These are phyloP conservation scores for Hoplodrina blanda DNA, from an alignment of 2,888 invertebrate species.

Conservation along the genomic window DNA sequence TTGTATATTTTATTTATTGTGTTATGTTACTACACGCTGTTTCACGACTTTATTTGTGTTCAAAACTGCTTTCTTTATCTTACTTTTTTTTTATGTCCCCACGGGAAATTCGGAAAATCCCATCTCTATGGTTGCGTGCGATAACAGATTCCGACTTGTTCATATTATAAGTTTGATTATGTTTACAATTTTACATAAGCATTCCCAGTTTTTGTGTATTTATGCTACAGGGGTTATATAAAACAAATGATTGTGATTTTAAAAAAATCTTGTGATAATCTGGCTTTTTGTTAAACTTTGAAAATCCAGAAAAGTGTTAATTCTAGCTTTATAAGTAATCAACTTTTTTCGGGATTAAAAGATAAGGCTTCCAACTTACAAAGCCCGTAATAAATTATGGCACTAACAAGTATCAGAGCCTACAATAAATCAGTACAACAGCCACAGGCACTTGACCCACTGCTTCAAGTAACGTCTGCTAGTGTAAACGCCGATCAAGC, in stretches of 20 bases:
- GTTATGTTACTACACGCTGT: conserved; percentile 11
- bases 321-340: conserved; percentile 15
- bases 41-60: conserved; percentile 26
- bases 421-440: conserved; percentile 34
- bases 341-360: conserved; percentile 14
- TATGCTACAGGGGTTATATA: neutral
- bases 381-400: conserved; percentile 15
- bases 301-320: conserved; percentile 1
- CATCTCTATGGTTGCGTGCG: conserved; percentile 27
- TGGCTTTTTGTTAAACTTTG: neutral
- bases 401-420: neutral
- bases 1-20: conserved; percentile 47
- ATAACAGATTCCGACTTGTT: conserved; percentile 37
- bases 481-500: conserved; percentile 69
- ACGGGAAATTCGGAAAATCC: conserved; percentile 49
- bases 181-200: conserved; percentile 20
- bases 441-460: conserved; percentile 47
- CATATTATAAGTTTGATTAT: conserved; percentile 19
- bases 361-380: conserved; percentile 25
- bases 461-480: conserved; percentile 52
- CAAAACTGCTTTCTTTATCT: conserved; percentile 40
- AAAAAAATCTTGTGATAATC: no score
- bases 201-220: neutral
- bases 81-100: conserved; percentile 32
- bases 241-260: neutral